These are phyloP conservation scores for Dolichallabes microphthalmus DNA, from an alignment of 2,113 vertebrate genomes.

Conservation along the genomic window DNA sequence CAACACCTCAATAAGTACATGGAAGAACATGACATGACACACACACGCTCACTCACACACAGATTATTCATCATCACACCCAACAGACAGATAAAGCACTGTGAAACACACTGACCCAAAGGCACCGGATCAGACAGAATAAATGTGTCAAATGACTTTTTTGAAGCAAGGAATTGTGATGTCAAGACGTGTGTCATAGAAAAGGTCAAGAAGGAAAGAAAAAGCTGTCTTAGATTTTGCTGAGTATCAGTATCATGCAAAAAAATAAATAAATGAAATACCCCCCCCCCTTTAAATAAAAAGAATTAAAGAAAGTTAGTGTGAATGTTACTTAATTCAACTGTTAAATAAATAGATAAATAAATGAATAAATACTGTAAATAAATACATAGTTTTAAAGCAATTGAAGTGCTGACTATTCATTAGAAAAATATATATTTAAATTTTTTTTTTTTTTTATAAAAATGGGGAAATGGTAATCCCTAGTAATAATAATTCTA, in stretches of 20 bases:
- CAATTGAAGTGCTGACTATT: neutral
- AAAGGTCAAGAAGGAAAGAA: neutral
- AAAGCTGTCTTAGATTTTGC: neutral
- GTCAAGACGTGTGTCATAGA: neutral
- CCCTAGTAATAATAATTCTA: too few species aligned
- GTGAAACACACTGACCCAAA: neutral
- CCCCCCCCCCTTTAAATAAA: too few species aligned
- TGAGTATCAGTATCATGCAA: neutral
- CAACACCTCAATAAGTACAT: neutral
- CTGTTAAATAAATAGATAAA: neutral
- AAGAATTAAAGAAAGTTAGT: too few species aligned
- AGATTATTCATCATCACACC: too few species aligned
- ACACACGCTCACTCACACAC: neutral
- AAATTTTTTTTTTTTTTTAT: too few species aligned
- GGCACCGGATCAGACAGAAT: neutral
- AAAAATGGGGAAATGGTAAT: neutral
- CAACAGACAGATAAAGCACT: neutral
- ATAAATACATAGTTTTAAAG: neutral
- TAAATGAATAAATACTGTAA: neutral
- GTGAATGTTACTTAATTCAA: too few species aligned
- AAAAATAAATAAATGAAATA: neutral
- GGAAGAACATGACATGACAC: neutral
- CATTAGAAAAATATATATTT: neutral
- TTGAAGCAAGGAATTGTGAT: neutral
- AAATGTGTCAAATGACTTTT: neutral